Percentiles rank a stretch among this genome's conserved stretches.
These are phyloP conservation scores for Drosophila parvula DNA, from an alignment of 1,140 invertebrate species.

Conservation along the genomic window DNA sequence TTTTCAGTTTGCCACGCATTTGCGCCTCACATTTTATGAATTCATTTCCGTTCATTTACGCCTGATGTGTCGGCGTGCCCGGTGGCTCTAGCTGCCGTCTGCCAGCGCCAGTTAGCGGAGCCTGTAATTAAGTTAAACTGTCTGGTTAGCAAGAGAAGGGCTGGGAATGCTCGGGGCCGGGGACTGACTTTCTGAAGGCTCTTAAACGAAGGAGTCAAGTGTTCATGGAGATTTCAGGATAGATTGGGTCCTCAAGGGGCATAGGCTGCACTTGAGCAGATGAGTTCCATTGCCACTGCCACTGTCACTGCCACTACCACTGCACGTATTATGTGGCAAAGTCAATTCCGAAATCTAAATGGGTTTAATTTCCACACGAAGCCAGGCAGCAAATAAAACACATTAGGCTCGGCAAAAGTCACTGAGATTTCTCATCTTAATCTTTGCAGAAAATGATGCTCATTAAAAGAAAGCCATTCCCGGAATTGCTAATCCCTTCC, in stretches of 20 bases:
- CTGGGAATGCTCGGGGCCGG: neutral
- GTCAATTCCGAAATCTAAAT: slow-evolving; percentile 40
- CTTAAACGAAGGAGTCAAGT: slow-evolving; percentile 17
- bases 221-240: slow-evolving; percentile 27
- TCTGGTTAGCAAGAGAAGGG: slow-evolving; percentile 35
- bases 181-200: slow-evolving; percentile 3
- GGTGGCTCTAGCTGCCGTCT: slow-evolving; percentile 9
- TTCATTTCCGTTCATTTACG: slow-evolving; percentile 81
- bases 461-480: slow-evolving; percentile 51
- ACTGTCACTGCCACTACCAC: neutral
- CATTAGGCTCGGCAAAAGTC: slow-evolving; percentile 38
- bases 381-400: slow-evolving; percentile 14
- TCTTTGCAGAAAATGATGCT: slow-evolving; percentile 42
- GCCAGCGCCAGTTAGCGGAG: slow-evolving; percentile 56
- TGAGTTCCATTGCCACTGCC: slow-evolving; percentile 7
- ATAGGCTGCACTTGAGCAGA: slow-evolving; percentile 19
- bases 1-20: slow-evolving; percentile 66
- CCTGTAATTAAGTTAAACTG: slow-evolving; percentile 78
- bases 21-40: slow-evolving; percentile 75
- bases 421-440: slow-evolving; percentile 51
- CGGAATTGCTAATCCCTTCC: slow-evolving; percentile 38
- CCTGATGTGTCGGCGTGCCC: slow-evolving; percentile 62
- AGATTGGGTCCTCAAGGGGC: slow-evolving; percentile 33
- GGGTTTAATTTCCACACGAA: slow-evolving; percentile 9
- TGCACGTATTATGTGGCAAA: slow-evolving; percentile 12